Evolutionary conservation across 1,140 invertebrate genomes (phyloP), one percentile per base, ranked within the genome.

Genomic region (Scaptomyza montana): DNA sequence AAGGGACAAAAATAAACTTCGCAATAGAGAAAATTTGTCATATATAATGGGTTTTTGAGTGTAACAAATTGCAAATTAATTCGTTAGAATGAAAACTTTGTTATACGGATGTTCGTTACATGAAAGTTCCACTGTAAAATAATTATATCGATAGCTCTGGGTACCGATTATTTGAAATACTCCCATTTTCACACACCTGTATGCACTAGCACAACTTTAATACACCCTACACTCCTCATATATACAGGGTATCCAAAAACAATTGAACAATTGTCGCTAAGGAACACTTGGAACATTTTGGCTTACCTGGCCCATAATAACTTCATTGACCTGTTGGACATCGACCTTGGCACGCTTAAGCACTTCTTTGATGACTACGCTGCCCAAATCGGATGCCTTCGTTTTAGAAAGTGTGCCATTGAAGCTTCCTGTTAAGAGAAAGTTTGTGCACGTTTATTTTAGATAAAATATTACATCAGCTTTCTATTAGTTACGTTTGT

Each of bases 301-400:
- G 21, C 10, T 13, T 80, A 97, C 96, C 93, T 98, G 97, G 30
- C 97, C 97, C 78, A 98, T 91, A 71, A 98, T 96, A n/a, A 98
- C 96, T 94, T 98, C 96, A 47, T 94, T 95, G 28, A 98, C 95
- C 91, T 97, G 94, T 36, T 93, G 91, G 9, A 94, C 92, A 57
- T 93, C 85, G 8, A 97, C 82, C 66, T 94, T 93, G 28, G 94
- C 94, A 86, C 95, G 93, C 47, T 89, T 89, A 8, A 97, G 81
- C 43, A 95, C 94, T 92, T 97, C 96, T 89, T 94, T 94, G 45
- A 98, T 96, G 10, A 95, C 96, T 71, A 95, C 91, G 56, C 94
- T 92, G 46, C 97, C 97, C n/a, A 98, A 91, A 68, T 97, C 95
- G 82, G 95, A 94, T 50, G 95, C 95, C 89, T 94, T 93, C 2